Conservation (phyloP, 2,797 vertebrate genomes). For the Melanotaenia maccullochi region DNA sequence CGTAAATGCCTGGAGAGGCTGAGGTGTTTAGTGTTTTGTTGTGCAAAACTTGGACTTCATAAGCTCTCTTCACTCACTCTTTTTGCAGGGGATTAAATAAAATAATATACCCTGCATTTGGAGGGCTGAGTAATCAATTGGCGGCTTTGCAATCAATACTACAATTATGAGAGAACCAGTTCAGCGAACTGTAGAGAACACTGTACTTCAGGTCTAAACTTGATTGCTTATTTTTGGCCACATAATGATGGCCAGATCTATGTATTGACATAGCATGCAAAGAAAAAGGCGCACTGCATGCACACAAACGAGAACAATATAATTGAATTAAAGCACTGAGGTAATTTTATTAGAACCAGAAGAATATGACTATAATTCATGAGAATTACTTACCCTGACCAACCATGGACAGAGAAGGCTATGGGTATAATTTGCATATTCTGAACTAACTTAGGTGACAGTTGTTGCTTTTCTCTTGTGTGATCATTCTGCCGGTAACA, state of each 20-base stretch:
- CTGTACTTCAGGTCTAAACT: conserved; percentile 44
- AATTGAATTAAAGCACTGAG: conserved; percentile 50
- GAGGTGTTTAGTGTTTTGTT: conserved; percentile 73
- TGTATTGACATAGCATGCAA: conserved; percentile 50
- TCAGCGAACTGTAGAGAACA: conserved; percentile 57
- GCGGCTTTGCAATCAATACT: conserved; percentile 63
- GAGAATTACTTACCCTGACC: conserved; percentile 88
- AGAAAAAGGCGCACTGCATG: conserved; percentile 32
- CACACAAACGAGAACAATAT: conserved; percentile 36
- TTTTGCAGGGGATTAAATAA: conserved; percentile 66
- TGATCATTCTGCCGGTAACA: conserved; percentile 95
- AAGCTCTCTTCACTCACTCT: conserved; percentile 52
- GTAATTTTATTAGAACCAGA: conserved; percentile 39
- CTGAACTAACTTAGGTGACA: conserved; percentile 99
- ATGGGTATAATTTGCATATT: conserved; percentile 91
- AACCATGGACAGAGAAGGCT: conserved; percentile 76
- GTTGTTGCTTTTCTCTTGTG: conserved; percentile 88
- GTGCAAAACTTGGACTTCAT: conserved; percentile 66
- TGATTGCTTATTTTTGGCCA: conserved; percentile 38
- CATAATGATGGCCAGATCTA: conserved; percentile 35
- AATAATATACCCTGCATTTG: conserved; percentile 66
- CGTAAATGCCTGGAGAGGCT: conserved; percentile 57
- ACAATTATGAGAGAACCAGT: conserved; percentile 72
- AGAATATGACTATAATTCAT: conserved; percentile 63
- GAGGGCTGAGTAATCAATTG: conserved; percentile 72